These are phyloP conservation scores for Melanocharis versteri DNA, from an alignment of 2,113 vertebrate genomes.

Conservation along the genomic window DNA sequence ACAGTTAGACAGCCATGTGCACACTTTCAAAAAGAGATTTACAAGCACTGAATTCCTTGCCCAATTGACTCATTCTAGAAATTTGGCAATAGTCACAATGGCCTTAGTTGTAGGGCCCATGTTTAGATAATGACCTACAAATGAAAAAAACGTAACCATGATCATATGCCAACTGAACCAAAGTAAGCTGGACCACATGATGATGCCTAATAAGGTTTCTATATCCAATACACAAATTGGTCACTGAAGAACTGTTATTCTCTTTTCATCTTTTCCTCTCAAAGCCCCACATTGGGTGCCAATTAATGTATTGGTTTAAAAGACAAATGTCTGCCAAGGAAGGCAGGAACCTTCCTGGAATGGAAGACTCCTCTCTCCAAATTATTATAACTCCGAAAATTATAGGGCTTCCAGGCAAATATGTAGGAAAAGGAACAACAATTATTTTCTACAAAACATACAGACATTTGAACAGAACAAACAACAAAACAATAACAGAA, in stretches of 20 bases:
- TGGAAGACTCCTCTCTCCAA: not conserved
- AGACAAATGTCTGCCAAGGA: not conserved
- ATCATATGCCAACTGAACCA: not conserved
- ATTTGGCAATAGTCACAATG: not conserved
- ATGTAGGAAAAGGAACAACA: not conserved
- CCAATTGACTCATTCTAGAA: not conserved
- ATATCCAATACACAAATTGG: not conserved
- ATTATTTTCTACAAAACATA: not conserved
- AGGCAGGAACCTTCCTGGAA: not conserved
- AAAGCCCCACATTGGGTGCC: rapidly evolving
- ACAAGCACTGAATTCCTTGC: not conserved
- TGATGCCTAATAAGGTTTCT: not conserved
- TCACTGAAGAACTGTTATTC: not conserved
- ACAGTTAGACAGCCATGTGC: not conserved
- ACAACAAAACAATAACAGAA: no score
- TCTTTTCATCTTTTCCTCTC: not conserved
- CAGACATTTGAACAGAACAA: not conserved
- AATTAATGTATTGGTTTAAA: not conserved
- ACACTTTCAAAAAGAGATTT: not conserved
- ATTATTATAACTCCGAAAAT: not conserved
- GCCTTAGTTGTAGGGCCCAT: not conserved
- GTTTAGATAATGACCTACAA: not conserved
- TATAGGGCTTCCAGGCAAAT: not conserved
- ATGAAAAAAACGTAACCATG: not conserved
- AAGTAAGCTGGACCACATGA: not conserved